Conservation (phyloP, 2,797 vertebrate genomes). For the Anolis apletophallus region DNA sequence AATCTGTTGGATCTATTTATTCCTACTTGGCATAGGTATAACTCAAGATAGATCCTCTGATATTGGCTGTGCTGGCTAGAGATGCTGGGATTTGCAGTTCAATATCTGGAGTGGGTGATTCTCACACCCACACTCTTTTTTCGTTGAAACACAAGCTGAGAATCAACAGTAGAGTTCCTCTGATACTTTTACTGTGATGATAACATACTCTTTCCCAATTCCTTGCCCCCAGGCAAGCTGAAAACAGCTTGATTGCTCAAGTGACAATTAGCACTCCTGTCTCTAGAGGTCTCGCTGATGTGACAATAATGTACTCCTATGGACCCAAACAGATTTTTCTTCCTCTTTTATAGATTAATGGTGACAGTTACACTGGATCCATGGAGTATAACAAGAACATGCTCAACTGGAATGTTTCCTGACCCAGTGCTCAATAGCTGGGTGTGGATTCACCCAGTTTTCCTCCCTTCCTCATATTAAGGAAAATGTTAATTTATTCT, state of each 20-base stretch:
- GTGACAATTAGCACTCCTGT: slow-evolving; percentile 66
- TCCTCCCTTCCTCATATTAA: too few species aligned
- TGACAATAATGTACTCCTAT: rapidly evolving
- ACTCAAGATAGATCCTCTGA: background rate
- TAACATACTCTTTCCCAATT: background rate
- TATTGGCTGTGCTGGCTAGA: background rate
- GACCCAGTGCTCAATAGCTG: background rate
- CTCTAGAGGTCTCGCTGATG: slow-evolving; percentile 47
- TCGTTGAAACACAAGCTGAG: background rate
- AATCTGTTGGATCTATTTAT: background rate
- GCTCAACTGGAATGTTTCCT: background rate
- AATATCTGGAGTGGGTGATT: background rate
- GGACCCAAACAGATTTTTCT: background rate
- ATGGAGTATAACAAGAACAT: background rate
- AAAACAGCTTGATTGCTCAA: slow-evolving; percentile 66
- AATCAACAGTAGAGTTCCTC: background rate
- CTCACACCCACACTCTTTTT: background rate
- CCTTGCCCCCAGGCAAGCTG: slow-evolving; percentile 56
- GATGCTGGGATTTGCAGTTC: background rate
- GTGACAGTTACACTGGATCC: background rate
- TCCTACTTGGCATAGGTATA: background rate
- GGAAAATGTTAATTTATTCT: background rate
- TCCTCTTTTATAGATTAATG: background rate
- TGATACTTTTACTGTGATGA: background rate
- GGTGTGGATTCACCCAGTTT: background rate